Conservation (phyloP, 2,113 vertebrate species). For the Hippocampus guttulatus region DNA sequence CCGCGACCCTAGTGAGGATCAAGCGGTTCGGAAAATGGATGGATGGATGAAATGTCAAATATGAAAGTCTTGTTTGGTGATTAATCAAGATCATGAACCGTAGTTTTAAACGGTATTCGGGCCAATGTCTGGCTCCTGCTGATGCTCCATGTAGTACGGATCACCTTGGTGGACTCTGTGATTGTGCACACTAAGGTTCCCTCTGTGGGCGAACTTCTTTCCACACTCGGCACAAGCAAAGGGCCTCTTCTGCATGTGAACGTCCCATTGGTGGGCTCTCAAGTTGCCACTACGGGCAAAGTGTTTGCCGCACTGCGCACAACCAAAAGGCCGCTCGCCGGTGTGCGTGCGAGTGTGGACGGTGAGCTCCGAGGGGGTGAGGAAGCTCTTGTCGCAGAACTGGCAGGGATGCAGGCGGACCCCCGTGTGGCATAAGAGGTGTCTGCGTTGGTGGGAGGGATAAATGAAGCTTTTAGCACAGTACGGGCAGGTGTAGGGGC, state of each 20-base stretch:
- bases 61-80: background rate
- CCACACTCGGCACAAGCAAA: constrained; percentile 66
- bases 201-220: constrained; percentile 66
- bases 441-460: constrained; percentile 67
- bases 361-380: constrained; percentile 65
- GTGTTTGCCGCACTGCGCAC: constrained; percentile 63
- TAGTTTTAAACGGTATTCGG: constrained; percentile 41
- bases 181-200: constrained; percentile 67
- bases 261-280: constrained; percentile 66
- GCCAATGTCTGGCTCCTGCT: constrained; percentile 46
- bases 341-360: constrained; percentile 70
- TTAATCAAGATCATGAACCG: constrained; percentile 5
- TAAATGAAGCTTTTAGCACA: constrained; percentile 66
- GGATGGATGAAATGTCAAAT: background rate
- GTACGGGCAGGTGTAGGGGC: constrained; percentile 67
- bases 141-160: constrained; percentile 59
- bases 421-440: constrained; percentile 67
- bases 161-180: constrained; percentile 67
- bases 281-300: constrained; percentile 69
- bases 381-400: constrained; percentile 70
- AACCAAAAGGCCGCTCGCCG: constrained; percentile 65
- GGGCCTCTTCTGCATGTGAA: constrained; percentile 70
- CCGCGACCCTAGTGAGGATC: too few species aligned
- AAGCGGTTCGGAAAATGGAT: too few species aligned
- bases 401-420: constrained; percentile 65